A percentile compares a stretch with the other conserved stretches of the same genome.
Conservation (phyloP, 1,140 invertebrate genomes). For the Drosophila paulistorum region DNA sequence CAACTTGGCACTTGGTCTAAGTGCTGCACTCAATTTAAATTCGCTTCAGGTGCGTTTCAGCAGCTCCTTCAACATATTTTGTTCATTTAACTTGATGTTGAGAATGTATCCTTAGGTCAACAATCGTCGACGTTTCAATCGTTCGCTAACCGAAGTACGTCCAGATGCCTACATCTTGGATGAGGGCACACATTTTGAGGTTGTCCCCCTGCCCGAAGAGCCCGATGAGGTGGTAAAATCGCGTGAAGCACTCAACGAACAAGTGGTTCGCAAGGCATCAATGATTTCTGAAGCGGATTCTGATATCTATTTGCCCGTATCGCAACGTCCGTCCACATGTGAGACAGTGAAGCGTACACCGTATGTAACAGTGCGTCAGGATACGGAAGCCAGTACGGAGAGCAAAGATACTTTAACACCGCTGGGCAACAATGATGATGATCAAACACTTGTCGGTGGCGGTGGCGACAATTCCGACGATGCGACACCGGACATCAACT, state of each 20-base stretch:
- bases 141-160: conserved; percentile 87
- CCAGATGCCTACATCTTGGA: conserved; percentile 85
- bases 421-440: conserved; percentile 75
- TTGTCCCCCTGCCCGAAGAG: conserved; percentile 84
- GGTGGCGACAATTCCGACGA: conserved; percentile 77
- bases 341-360: conserved; percentile 79
- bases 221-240: conserved; percentile 82
- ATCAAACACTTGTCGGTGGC: conserved; percentile 72
- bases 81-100: conserved; percentile 10
- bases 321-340: conserved; percentile 75
- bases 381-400: conserved; percentile 81
- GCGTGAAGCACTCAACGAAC: conserved; percentile 72
- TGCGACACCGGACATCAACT: conserved; percentile 73
- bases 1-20: conserved; percentile 40
- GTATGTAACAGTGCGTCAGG: conserved; percentile 79
- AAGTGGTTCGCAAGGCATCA: conserved; percentile 72
- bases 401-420: conserved; percentile 82
- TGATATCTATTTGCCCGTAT: conserved; percentile 74
- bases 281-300: conserved; percentile 82
- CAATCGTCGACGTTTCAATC: conserved; percentile 84
- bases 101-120: conserved; percentile 54
- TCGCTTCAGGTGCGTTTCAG: conserved; percentile 62
- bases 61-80: neutral
- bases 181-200: conserved; percentile 85
- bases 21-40: conserved; percentile 71